These are phyloP conservation scores for Platycercus adscitus DNA, from an alignment of 2,113 vertebrate genomes.

Conservation along the genomic window DNA sequence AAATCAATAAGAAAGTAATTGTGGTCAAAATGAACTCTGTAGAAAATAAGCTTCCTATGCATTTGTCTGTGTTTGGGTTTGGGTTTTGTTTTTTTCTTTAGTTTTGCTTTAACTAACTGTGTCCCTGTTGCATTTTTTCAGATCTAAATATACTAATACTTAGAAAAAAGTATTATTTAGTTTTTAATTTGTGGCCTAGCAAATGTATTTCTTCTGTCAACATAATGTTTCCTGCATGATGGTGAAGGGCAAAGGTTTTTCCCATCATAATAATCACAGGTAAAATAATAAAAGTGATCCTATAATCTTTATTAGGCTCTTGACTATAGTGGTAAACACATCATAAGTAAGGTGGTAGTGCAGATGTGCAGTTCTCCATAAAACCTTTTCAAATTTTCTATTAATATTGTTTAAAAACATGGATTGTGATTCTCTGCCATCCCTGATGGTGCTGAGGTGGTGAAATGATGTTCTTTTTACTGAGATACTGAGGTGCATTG, in stretches of 20 bases:
- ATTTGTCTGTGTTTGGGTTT: not conserved
- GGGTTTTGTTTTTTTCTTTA: not conserved
- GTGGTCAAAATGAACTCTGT: not conserved
- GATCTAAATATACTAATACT: not conserved
- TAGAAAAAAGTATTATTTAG: not conserved
- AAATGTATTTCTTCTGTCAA: not conserved
- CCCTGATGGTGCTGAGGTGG: not conserved
- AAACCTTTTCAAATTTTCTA: not conserved
- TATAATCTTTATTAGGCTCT: not conserved
- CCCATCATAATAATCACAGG: not conserved
- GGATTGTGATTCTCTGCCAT: not conserved
- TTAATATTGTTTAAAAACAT: not conserved
- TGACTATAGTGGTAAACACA: not conserved
- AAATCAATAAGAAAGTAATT: conserved; percentile 31
- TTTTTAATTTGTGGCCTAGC: not conserved
- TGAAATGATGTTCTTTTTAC: not conserved
- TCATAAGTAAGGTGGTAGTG: not conserved
- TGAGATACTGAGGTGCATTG: not conserved
- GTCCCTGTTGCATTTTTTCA: not conserved
- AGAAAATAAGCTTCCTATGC: not conserved
- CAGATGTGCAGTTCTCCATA: not conserved
- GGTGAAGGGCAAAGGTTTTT: not conserved
- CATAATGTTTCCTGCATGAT: not conserved
- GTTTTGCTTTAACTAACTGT: not conserved
- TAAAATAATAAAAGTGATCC: not conserved